Conservation (phyloP, 1,140 invertebrate species). For the Atta colombica region DNA sequence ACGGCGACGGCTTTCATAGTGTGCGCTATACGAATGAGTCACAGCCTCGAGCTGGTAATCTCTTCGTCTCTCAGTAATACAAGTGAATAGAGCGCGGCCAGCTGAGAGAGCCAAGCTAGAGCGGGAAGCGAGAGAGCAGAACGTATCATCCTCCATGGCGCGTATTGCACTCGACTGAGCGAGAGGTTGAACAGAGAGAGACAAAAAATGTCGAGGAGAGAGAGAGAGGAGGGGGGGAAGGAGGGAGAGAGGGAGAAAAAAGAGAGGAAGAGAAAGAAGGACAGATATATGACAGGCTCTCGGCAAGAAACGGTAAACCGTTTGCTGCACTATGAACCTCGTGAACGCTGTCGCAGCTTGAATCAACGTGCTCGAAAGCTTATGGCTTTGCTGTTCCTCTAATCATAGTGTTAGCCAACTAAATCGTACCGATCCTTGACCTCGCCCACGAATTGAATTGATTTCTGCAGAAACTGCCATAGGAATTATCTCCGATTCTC, state of each 20-base stretch:
- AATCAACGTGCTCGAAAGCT: background rate
- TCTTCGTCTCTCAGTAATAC: slow-evolving; percentile 56
- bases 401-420: slow-evolving; percentile 36
- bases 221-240: background rate
- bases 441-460: slow-evolving; percentile 33
- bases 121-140: slow-evolving; percentile 30
- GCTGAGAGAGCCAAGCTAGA: slow-evolving; percentile 30
- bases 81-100: slow-evolving; percentile 66
- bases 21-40: slow-evolving; percentile 69
- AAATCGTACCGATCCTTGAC: slow-evolving; percentile 63
- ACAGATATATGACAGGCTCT: slow-evolving; percentile 30
- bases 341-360: slow-evolving; percentile 52
- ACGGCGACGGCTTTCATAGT: slow-evolving; percentile 47
- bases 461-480: slow-evolving; percentile 27
- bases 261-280: too few relatives aligned
- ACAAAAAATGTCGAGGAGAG: background rate
- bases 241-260: too few relatives aligned
- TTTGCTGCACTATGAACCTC: slow-evolving; percentile 59
- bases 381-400: background rate
- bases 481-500: background rate
- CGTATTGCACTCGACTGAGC: slow-evolving; percentile 31
- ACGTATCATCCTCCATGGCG: slow-evolving; percentile 60
- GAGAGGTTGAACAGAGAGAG: slow-evolving; percentile 26
- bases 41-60: slow-evolving; percentile 71
- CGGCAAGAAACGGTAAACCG: slow-evolving; percentile 72